Base-by-base conservation (phyloP, 1,140 invertebrate genomes). In the Drosophila lini region DNA sequence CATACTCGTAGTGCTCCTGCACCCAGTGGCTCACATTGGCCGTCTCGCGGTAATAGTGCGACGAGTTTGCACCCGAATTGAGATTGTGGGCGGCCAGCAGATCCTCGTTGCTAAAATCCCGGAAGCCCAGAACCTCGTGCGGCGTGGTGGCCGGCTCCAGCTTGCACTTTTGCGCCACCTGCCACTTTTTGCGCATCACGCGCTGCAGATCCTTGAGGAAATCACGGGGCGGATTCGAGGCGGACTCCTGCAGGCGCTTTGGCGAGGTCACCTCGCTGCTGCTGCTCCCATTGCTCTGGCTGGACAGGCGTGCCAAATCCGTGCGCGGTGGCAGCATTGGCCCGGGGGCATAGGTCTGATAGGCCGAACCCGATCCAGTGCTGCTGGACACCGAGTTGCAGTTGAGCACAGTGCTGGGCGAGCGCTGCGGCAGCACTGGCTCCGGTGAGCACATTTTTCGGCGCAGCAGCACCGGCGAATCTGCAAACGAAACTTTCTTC, bases 151-250 rank as follows among this genome's bases (percentile, higher is more conserved):
- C 95, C 16, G 95, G 94, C 89, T 98, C 97, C 1, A 96, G 91
- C 92, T 97, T 97, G 86, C 97, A 98, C 82, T 98, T 98, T 76
- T 98, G 97, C 0, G 97, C 97, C 2, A 97, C 97, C 90, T 98
- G 97, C 97, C 97, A 98, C 84, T 98, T 98, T 78, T 98, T 98
- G 52, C 96, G 94, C 96, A 98, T 98, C 0, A 98, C 97, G 48
- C 97, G 93, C 78, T 98, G 97, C 8, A 98, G 93, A 92, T 98
- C 97, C 86, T 96, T 96, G 9, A 98, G 93, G 80, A 98, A 98
- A 47, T 97, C 96, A 5, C 95, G 94, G 0, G 97, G 96, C 3
- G 97, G 97, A 80, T 97, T 96, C 61, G 94, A 95, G 34, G 94
- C 94, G 0, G 95, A 95, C 28, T 95, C 95, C 0, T 94, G 94